Evolutionary conservation across 2,888 invertebrate genomes (phyloP), one percentile per base, ranked within the genome.

Genomic region (Lepidonotus clava): DNA sequence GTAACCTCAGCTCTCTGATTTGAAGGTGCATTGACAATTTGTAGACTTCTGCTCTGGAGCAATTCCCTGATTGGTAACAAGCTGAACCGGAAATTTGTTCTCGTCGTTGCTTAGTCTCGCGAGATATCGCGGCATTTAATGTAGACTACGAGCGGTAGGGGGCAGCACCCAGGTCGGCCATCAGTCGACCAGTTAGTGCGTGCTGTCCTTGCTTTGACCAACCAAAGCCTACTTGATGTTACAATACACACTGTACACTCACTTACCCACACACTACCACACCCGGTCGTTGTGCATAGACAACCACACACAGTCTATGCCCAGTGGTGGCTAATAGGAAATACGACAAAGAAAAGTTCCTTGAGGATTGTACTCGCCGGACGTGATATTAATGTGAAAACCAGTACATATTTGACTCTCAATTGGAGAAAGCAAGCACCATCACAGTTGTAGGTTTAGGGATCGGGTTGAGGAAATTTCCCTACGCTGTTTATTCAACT

Each of bases 161-260:
- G 71, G 71, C 71, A 71, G 71, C 71, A 71, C 71, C 2, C 28
- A 61, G n/a, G n/a, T n/a, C n/a, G n/a, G n/a, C n/a, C n/a, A n/a
- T n/a, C n/a, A n/a, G n/a, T n/a, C 28, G 61, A 32, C 61, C 71
- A 11, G 34, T 38, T 71, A 71, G 71, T 71, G 71, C 6, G 34
- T 36, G 71, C 71, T 71, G 71, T 38, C 71, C 71, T 11, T 0
- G 71, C 71, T 38, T 38, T n/a, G n/a, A n/a, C n/a, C n/a, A n/a
- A n/a, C n/a, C n/a, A n/a, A n/a, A n/a, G n/a, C n/a, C n/a, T n/a
- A n/a, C n/a, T n/a, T n/a, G n/a, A n/a, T n/a, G 14, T 14, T 71
- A 38, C 24, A 38, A 18, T 71, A 18, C 71, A 38, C 14, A 38
- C 24, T 21, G 36, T 34, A 38, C 14, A 38, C n/a, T 14, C n/a